phyloP scores from a whole-genome alignment of 2,888 invertebrate species.

The Torymus texanus region DNA sequence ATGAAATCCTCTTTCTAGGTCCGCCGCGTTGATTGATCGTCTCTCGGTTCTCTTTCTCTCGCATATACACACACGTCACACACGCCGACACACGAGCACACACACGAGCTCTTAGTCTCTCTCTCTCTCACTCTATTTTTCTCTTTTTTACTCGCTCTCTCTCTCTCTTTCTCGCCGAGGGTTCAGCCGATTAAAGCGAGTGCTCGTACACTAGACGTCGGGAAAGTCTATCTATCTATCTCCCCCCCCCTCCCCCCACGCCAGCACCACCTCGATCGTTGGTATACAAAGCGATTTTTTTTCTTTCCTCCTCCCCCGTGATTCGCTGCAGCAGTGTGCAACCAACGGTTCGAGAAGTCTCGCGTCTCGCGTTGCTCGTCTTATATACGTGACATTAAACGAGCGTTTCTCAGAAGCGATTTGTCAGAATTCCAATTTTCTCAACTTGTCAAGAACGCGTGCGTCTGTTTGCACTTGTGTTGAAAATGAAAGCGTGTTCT shows the following conservation, averaged over 20 bases:
- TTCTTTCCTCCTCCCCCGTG: not conserved
- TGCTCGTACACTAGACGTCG: constrained; percentile 2
- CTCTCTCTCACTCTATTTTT: too few species aligned
- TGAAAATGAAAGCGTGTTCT: constrained; percentile 8
- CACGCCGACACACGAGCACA: too few species aligned
- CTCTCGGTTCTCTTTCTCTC: not conserved
- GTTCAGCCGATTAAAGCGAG: constrained; percentile 34
- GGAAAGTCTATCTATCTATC: too few species aligned
- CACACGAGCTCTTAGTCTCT: too few species aligned
- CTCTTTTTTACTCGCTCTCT: not conserved
- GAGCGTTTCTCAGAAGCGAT: constrained; percentile 47
- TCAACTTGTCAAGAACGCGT: constrained; percentile 25
- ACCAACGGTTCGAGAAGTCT: not conserved
- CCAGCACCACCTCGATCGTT: too few species aligned
- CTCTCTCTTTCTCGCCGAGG: not conserved
- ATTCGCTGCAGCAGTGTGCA: constrained; percentile 9
- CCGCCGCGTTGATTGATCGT: constrained; percentile 56
- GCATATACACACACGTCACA: too few species aligned
- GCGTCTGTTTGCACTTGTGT: not conserved
- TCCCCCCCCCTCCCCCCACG: too few species aligned
- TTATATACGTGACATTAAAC: constrained; percentile 37
- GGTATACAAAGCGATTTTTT: constrained; percentile 25
- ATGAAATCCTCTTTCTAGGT: constrained; percentile 57
- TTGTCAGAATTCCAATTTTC: constrained; percentile 53
- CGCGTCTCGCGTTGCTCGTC: constrained; percentile 21